A percentile compares a stretch with the other conserved stretches of the same genome.
phyloP scores from a whole-genome alignment of 1,140 invertebrate genomes.

The Sycobia sp. region DNA sequence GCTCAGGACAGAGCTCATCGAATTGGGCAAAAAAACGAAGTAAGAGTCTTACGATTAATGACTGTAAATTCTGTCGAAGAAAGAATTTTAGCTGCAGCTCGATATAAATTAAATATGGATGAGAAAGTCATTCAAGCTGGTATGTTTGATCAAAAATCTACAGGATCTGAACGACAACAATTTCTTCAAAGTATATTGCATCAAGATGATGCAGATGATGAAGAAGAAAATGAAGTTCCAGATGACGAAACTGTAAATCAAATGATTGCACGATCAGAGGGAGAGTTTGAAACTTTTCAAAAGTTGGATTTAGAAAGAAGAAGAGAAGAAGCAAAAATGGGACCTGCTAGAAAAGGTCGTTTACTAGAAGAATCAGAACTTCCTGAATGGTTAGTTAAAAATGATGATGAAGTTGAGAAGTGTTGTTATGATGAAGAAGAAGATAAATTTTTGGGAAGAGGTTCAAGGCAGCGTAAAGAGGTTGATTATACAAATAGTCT shows the following conservation, averaged over 20 bases:
- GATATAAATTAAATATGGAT: constrained; percentile 96
- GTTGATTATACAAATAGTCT: constrained; percentile 96
- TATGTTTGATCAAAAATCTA: constrained; percentile 99
- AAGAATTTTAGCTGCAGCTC: constrained; percentile 91
- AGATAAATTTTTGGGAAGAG: constrained; percentile 83
- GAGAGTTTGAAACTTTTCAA: constrained; percentile 94
- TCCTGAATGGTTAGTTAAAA: constrained; percentile 92
- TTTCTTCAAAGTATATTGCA: constrained; percentile 94
- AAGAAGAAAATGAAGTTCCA: constrained; percentile 98
- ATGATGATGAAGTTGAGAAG: constrained; percentile 87
- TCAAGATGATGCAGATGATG: constrained; percentile 91
- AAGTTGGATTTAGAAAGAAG: constrained; percentile 91
- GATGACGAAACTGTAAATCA: constrained; percentile 99
- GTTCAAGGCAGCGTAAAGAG: constrained; percentile 92
- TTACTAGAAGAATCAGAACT: constrained; percentile 93
- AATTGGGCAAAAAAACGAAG: constrained; percentile 98
- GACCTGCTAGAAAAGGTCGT: constrained; percentile 77
- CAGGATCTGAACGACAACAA: constrained; percentile 92
- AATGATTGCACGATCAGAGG: constrained; percentile 95
- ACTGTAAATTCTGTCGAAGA: constrained; percentile 99
- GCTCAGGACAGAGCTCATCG: constrained; percentile 99
- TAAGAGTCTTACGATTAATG: constrained; percentile 94
- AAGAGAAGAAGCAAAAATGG: constrained; percentile 79
- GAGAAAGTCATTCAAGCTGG: constrained; percentile 99
- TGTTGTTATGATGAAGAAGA: constrained; percentile 84